Base-by-base conservation (phyloP, 2,888 invertebrate genomes). In the Caenorhabditis drosophilae region DNA sequence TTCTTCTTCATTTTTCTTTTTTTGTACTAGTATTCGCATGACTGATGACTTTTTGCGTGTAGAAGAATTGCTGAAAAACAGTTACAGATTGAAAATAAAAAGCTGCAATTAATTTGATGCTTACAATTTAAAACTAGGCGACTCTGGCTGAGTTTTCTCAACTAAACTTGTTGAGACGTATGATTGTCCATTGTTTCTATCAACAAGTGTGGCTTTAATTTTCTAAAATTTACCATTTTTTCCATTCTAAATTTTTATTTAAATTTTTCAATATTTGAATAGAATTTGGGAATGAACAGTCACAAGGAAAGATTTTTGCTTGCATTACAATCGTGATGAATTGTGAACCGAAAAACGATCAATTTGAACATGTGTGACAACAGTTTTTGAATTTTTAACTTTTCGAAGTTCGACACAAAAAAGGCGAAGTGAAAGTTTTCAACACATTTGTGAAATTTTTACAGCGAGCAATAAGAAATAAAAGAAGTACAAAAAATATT, bases 101-200 rank as follows among this genome's bases (percentile, higher is more conserved):
- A 12, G n/a, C 11, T n/a, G n/a, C n/a, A n/a, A n/a, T n/a, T n/a
- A n/a, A n/a, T n/a, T n/a, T 12, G 15, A 42, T 9, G n/a, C 63
- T 63, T 12, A 63, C 63, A 58, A 64, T 58, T 34, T 58, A 36
- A 58, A 64, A 38, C 54, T 55, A 11, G 63, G 41, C 6, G 54
- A 25, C 35, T 64, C 51, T 26, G 42, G 64, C 35, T 51, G 54
- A 23, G 49, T 42, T 42, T 46, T 50, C n/a, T 20, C 46, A 12
- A 53, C 59, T 66, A 66, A 27, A 66, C 47, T 59, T 59, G 64
- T 59, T 59, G 64, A 59, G 55, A 66, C 59, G 64, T 47, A 55
- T 48, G 59, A 34, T 48, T 55, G 59, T 59, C 64, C 59, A 38
- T 59, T 66, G 23, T 31, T 31, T 31, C 31, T 9, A 31, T 12